Evolutionary conservation across 2,797 vertebrate species (phyloP), one percentile per base, ranked within the genome.

Genomic region (Pipistrellus kuhlii): DNA sequence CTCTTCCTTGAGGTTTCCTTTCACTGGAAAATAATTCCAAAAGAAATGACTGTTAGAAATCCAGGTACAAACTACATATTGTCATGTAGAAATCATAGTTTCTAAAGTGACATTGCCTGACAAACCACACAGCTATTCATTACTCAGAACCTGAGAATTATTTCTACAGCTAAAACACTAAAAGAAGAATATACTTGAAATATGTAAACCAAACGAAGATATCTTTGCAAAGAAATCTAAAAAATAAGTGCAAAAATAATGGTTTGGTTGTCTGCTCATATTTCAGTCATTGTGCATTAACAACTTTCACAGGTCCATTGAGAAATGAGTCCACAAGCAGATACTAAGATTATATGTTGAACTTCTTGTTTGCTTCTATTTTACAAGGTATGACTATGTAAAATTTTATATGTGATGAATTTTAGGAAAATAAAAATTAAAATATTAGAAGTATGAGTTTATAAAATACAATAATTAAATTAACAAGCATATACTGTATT

Each of bases 101-200:
- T 93, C 59, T 62, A 83, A 96, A 95, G 66, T 88, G 75, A 95
- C 71, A 27, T 35, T 90, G 78, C 88, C 41, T 91, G 92, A 81
- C 66, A 87, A 94, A 62, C 66, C 77, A 81, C 71, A 80, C 35
- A 90, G 41, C 30, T 83, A 41, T 25, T 92, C 82, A 71, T 93
- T 94, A 78, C 51, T 80, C 76, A 84, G 71, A 83, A n/a, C 57
- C 57, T 76, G 35, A 21, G 38, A 86, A 94, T 76, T 90, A 11
- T 89, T 93, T 90, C 38, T 77, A 53, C 46, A 84, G 68, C 80
- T 57, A 35, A 91, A 80, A 91, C 68, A 11, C 57, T 62, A 78
- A 82, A 78, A 90, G 84, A 91, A 89, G 14, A 71, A 38, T 44
- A 64, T n/a, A 82, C 53, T 32, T 72, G 46, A 94, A 76, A 86